Percentiles rank a stretch among this genome's conserved stretches.
phyloP scores from a whole-genome alignment of 2,113 vertebrate genomes.

The Cynopterus brachyotis region DNA sequence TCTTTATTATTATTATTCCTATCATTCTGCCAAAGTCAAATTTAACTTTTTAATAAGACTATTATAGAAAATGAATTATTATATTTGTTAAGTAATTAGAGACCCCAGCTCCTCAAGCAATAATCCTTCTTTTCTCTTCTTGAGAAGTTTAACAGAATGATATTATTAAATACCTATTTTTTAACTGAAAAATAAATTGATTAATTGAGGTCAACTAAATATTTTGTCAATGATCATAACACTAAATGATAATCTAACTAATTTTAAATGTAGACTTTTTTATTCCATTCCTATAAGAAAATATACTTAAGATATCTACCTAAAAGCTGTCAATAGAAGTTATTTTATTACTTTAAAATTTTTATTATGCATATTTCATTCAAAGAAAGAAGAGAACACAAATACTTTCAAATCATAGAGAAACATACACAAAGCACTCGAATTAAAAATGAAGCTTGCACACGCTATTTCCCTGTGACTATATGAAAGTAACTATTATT shows the following conservation, averaged over 20 bases:
- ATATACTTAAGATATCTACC: not conserved
- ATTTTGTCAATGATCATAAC: not conserved
- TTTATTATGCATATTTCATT: not conserved
- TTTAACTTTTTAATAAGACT: not conserved
- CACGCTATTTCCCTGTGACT: not conserved
- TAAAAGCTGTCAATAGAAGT: not conserved
- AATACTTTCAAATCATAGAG: not conserved
- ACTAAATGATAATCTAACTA: not conserved
- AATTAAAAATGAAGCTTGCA: not conserved
- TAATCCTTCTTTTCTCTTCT: not conserved
- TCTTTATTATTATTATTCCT: not conserved
- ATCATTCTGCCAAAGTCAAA: not conserved
- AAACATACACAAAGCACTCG: not conserved
- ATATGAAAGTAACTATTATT: not conserved
- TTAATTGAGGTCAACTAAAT: not conserved
- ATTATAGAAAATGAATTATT: not conserved
- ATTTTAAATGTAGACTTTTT: not conserved
- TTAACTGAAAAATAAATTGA: not conserved
- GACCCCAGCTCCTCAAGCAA: not conserved
- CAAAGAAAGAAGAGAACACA: not conserved
- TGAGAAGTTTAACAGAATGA: not conserved
- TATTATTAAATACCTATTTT: not conserved
- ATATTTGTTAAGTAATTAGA: not conserved
- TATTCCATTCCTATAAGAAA: not conserved
- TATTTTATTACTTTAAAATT: not conserved